phyloP scores from a whole-genome alignment of 2,797 vertebrate genomes.

The Ispidina picta region DNA sequence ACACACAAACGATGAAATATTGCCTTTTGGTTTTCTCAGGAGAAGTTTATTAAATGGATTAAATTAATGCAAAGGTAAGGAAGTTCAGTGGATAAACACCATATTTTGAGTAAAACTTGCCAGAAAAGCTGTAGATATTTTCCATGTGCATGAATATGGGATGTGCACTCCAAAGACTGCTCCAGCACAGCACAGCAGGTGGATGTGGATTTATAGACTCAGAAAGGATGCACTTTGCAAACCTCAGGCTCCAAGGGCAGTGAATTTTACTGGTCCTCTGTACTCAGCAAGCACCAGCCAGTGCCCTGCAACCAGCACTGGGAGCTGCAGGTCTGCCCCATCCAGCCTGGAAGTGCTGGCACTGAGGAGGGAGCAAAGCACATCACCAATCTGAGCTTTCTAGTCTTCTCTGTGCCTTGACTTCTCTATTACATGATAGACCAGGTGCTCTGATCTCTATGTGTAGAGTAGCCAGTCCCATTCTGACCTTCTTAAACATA shows the following conservation, averaged over 20 bases:
- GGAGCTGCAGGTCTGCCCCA: background rate
- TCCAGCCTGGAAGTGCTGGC: background rate
- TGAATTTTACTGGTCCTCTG: background rate
- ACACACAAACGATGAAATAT: background rate
- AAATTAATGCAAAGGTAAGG: background rate
- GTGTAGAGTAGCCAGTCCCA: background rate
- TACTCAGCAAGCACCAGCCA: background rate
- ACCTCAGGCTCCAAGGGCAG: background rate
- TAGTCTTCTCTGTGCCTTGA: background rate
- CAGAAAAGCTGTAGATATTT: background rate
- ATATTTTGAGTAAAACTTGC: background rate
- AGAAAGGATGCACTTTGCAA: fast-evolving
- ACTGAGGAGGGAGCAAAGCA: background rate
- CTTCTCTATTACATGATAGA: background rate
- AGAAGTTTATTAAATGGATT: background rate
- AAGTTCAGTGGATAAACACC: background rate
- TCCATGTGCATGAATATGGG: background rate
- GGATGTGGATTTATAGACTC: background rate
- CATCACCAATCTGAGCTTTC: background rate
- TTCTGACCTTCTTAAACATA: background rate
- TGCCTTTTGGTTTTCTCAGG: background rate
- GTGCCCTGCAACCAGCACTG: background rate
- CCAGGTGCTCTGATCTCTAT: background rate
- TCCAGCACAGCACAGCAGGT: background rate
- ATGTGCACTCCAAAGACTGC: background rate